A percentile compares a stretch with the other conserved stretches of the same genome.
Evolutionary conservation across 2,113 vertebrate genomes (phyloP).

Genomic region (Burhinus bistriatus): DNA sequence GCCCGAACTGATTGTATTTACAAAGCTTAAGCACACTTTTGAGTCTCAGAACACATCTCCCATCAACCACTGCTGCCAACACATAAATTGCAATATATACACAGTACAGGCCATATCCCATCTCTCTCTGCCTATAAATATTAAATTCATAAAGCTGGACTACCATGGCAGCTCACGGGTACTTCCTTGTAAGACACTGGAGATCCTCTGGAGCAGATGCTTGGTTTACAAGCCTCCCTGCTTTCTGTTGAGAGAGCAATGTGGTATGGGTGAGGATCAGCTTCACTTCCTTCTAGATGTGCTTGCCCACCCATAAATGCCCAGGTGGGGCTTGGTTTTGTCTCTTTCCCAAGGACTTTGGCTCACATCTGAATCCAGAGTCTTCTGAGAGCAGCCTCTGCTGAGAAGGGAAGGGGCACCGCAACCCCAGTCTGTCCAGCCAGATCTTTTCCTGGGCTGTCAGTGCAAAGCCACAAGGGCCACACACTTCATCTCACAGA

Average conservation of each 20-base stretch:
- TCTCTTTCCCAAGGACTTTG: neutral
- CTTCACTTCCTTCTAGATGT: rapidly evolving
- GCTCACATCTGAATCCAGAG: neutral
- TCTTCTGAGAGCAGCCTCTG: neutral
- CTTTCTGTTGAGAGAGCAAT: neutral
- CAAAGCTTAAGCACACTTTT: constrained; percentile 77
- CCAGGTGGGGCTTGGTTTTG: neutral
- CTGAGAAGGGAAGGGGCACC: too few relatives aligned
- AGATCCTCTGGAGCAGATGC: neutral
- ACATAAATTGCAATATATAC: constrained; percentile 74
- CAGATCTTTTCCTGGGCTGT: neutral
- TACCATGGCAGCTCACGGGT: constrained; percentile 1
- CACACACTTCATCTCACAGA: neutral
- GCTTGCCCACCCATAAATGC: neutral
- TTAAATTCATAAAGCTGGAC: constrained; percentile 41
- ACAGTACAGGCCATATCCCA: constrained; percentile 58
- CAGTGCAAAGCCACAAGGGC: neutral
- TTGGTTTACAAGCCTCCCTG: neutral
- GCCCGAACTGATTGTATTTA: constrained; percentile 83
- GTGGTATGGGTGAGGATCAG: neutral
- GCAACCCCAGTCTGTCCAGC: neutral
- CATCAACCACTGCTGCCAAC: constrained; percentile 70
- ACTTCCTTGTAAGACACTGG: neutral
- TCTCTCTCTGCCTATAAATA: constrained; percentile 61
- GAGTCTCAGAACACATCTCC: constrained; percentile 70